A percentile compares a stretch with the other conserved stretches of the same genome.
Evolutionary conservation across 92 coral and sea anemone genomes (phyloP).

Genomic region (Actinernus sp.): DNA sequence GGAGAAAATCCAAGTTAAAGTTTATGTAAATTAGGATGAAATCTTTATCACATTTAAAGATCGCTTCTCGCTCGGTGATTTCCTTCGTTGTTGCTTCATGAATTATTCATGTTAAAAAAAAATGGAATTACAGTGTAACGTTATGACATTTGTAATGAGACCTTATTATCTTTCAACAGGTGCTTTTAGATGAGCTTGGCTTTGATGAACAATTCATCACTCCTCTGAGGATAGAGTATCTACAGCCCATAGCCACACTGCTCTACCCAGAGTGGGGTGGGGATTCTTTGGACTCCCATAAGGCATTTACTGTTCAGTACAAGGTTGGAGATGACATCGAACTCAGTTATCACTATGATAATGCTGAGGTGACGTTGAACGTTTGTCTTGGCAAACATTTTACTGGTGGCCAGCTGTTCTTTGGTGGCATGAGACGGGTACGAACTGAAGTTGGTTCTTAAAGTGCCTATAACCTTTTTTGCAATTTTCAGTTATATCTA

Average conservation of each 20-base stretch:
- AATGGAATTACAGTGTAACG: too few species aligned
- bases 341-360: constrained; percentile 94
- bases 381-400: constrained; percentile 89
- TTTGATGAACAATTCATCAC: constrained; percentile 81
- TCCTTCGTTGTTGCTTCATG: too few species aligned
- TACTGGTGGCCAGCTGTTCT: constrained; percentile 86
- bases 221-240: constrained; percentile 77
- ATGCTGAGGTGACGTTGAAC: constrained; percentile 95
- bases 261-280: constrained; percentile 93
- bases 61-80: too few species aligned
- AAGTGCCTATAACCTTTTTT: too few species aligned
- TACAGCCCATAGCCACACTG: constrained; percentile 75
- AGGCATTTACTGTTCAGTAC: constrained; percentile 98
- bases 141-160: too few species aligned
- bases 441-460: too few species aligned
- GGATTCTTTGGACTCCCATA: constrained; percentile 85
- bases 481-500: too few species aligned
- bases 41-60: too few species aligned
- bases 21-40: too few species aligned
- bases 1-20: too few species aligned
- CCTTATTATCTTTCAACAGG: constrained; percentile 53
- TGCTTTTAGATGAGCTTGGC: constrained; percentile 90
- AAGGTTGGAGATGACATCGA: constrained; percentile 87
- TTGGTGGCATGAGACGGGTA: constrained; percentile 97
- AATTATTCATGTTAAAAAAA: too few species aligned